These are phyloP conservation scores for Cryptoblepharus egeriae DNA, from an alignment of 2,797 vertebrate genomes.

Conservation along the genomic window DNA sequence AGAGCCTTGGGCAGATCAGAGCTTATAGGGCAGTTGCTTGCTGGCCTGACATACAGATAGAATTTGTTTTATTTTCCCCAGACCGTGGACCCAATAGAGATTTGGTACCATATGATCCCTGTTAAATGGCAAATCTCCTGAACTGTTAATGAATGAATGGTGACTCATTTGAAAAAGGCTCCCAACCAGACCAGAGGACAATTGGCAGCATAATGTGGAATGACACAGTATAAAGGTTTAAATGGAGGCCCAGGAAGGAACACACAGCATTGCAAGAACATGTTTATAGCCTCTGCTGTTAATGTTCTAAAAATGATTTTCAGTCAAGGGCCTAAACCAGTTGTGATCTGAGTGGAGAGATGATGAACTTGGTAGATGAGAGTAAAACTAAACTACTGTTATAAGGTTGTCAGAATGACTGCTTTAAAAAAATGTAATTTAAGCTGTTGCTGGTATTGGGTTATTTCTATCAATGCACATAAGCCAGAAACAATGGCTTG, in stretches of 20 bases:
- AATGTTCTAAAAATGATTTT: constrained; percentile 19
- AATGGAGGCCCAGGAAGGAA: constrained; percentile 1
- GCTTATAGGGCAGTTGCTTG: neutral
- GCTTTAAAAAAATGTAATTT: neutral
- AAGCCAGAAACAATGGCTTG: neutral
- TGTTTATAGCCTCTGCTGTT: constrained; percentile 10
- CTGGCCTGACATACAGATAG: neutral
- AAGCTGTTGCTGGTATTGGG: neutral
- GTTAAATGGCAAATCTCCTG: neutral
- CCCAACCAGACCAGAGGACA: neutral
- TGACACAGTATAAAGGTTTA: neutral
- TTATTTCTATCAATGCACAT: neutral
- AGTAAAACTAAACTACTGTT: constrained; percentile 49
- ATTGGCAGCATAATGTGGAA: constrained; percentile 14
- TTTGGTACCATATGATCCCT: neutral
- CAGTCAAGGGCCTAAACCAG: neutral
- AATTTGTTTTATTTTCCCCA: neutral
- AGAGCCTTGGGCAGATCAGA: neutral
- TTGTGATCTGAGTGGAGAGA: constrained; percentile 16
- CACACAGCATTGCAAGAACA: neutral
- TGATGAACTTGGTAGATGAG: constrained; percentile 20
- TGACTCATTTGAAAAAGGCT: constrained; percentile 13
- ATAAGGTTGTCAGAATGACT: neutral
- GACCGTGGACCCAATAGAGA: neutral
- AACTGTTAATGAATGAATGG: neutral